Base-by-base conservation (phyloP, 2,797 vertebrate species). In the Silurus lanzhouensis region DNA sequence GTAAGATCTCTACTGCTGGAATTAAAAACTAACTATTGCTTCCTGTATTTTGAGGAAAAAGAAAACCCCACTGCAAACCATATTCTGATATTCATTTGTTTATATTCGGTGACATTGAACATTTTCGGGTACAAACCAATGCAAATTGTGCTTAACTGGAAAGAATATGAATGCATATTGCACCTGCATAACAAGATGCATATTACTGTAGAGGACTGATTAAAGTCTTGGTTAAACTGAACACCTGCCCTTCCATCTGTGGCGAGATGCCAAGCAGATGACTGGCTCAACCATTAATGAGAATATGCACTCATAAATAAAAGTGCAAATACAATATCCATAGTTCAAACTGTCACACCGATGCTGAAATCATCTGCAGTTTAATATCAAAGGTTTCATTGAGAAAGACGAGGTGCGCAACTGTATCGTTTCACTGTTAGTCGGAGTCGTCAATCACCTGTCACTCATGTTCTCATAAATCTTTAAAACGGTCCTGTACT, bases 281-380 rank as follows among this genome's bases (percentile, higher is more conserved):
- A 84, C 66, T 79, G 75, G 13, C 55, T 27, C 25, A 75, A 46
- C 25, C 74, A 57, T 0, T 76, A 25, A 76, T 76, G 52, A 31
- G 25, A 52, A 52, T 2, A 1, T 31, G 48, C 27, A 12, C 12
- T 83, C 31, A 72, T 72, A 74, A 72, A 83, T 61, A 46, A 57
- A 52, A 52, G 63, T 57, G 64, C 25, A 70, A 81, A 66, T 60
- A 63, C 27, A 14, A 57, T 48, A 83, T 72, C 85, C 84, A 87
- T 78, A 5, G 5, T 83, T 87, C 84, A 82, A 68, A 84, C 58
- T 67, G 81, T 77, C 74, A 83, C 88, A 83, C 78, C 71, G 88
- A 91, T 87, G 84, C 84, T 85, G 75, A 71, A 79, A 88, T 92
- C 88, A 91, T 90, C 86, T 89, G 79, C 80, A 90, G 88, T 88